Percentiles rank a stretch among this genome's conserved stretches.
Conservation (phyloP, 2,888 invertebrate species). For the Drosophila barbarae region DNA sequence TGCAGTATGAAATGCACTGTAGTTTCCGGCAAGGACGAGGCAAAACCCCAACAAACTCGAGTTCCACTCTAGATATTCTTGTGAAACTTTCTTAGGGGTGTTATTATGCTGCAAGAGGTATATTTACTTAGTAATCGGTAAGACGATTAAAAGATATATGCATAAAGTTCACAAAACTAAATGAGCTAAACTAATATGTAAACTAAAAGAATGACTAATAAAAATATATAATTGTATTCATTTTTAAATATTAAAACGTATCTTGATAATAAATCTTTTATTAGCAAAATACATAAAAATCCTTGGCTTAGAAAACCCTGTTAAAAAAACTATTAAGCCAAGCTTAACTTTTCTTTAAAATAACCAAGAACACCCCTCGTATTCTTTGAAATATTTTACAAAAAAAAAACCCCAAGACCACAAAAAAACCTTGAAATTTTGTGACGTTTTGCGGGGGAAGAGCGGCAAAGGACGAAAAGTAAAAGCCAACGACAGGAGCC, state of each 20-base stretch:
- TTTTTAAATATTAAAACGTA: not conserved
- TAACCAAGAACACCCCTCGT: conserved; percentile 10
- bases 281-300: not conserved
- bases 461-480: not conserved
- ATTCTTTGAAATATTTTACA: conserved; percentile 3
- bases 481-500: conserved; percentile 29
- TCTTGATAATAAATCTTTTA: not conserved
- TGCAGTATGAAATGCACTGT: conserved; percentile 47
- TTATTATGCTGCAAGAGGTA: conserved; percentile 7
- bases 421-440: conserved; percentile 34
- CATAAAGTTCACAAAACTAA: not conserved
- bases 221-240: not conserved
- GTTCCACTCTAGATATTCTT: conserved; percentile 32
- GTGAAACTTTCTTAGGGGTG: conserved; percentile 15
- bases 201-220: not conserved
- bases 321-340: not conserved
- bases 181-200: not conserved
- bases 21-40: conserved; percentile 19
- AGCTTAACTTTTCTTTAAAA: conserved; percentile 1
- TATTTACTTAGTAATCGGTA: conserved; percentile 11
- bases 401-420: conserved; percentile 2
- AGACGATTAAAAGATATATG: too few relatives aligned
- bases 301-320: too few relatives aligned
- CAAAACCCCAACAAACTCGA: conserved; percentile 28
- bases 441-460: not conserved